Base-by-base conservation (phyloP, 2,797 vertebrate genomes). In the Apogon talboti region DNA sequence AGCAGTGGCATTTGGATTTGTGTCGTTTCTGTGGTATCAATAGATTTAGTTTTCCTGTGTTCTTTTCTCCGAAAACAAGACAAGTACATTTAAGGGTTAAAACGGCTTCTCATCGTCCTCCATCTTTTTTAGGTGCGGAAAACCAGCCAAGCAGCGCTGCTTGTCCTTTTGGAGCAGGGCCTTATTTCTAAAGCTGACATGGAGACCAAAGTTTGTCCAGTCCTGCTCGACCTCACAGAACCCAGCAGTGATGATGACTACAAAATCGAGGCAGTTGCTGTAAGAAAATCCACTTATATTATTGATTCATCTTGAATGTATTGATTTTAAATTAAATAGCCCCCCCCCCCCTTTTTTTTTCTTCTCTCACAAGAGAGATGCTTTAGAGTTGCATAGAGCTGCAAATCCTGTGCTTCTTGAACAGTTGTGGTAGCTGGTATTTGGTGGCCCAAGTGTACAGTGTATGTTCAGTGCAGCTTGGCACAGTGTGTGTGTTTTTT, bases 161-260 rank as follows among this genome's bases (percentile, higher is more conserved):
- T 96, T 11, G 94, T 96, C 58, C 88, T 98, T 44, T 78, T 98
- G 80, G 96, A 97, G 79, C 96, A 96, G 74, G 95, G 94, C 44
- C 94, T 97, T 2, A 91, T 97, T 81, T 92, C 92, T 82, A 96
- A 96, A 89, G 89, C 85, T 4, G 95, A 98, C 71, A 92, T 94
- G 89, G 96, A 97, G 90, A 94, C 92, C 84, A 95, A 94, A 83
- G 94, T 96, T 57, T 98, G 97, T 85, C 96, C 95, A 3, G 90
- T 96, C 79, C 90, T 97, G 45, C 87, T 96, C 46, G 95, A 95
- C 16, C 93, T 95, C 42, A 96, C 95, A 16, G 94, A 95, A 78
- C 94, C 95, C 3, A 94, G 93, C 66, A 93, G 96, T 43, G 95
- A 96, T 0, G 95, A 96, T 0, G 95, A 96, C 76, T 95, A 95